Percentiles rank a stretch among this genome's conserved stretches.
phyloP scores from a whole-genome alignment of 2,113 vertebrate species.

The Cranoglanis bouderius region DNA sequence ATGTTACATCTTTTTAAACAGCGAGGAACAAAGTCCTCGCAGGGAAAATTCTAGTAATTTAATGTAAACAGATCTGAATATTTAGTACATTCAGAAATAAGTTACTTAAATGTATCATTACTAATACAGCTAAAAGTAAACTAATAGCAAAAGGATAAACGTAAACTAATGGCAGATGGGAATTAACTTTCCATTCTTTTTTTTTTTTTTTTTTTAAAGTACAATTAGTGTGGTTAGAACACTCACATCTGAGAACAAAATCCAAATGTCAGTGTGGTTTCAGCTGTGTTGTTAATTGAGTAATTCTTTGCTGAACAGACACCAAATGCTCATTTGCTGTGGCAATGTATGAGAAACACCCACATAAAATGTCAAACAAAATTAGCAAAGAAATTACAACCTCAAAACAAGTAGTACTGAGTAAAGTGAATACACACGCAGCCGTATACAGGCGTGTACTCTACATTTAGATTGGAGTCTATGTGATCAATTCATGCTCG shows the following conservation, averaged over 20 bases:
- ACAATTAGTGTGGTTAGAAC: background rate
- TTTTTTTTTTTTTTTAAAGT: background rate
- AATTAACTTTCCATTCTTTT: background rate
- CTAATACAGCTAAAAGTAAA: too few relatives aligned
- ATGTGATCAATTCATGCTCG: conserved; percentile 27
- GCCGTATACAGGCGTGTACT: too few relatives aligned
- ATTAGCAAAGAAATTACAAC: background rate
- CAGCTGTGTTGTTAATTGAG: background rate
- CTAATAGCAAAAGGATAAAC: too few relatives aligned
- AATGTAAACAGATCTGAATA: too few relatives aligned
- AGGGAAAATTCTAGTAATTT: too few relatives aligned
- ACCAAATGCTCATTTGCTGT: background rate
- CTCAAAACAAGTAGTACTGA: background rate
- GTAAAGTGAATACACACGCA: background rate
- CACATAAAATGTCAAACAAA: conserved; percentile 10
- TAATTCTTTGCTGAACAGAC: background rate
- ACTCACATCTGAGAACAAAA: background rate
- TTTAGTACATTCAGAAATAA: too few relatives aligned
- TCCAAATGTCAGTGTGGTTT: background rate
- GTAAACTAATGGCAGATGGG: too few relatives aligned
- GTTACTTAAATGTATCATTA: too few relatives aligned
- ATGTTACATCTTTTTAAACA: background rate
- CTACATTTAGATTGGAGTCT: background rate
- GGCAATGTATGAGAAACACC: background rate
- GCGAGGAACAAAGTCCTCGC: too few relatives aligned